Base-by-base conservation (phyloP, 2,113 vertebrate genomes). In the Ammodramus savannarum region DNA sequence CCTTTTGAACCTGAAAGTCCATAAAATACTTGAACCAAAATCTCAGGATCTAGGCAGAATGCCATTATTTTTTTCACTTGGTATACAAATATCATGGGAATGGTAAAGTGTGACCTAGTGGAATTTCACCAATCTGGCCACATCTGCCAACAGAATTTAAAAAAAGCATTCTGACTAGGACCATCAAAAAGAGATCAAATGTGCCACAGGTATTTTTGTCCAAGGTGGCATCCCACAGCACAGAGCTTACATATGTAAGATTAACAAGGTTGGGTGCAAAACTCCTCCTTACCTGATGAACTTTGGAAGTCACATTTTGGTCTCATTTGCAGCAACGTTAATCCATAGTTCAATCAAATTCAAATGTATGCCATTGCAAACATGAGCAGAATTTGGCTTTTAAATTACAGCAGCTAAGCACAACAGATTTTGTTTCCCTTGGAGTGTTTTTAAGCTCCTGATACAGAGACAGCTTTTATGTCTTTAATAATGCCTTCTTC, bases 401-500 rank as follows among this genome's bases (percentile, higher is more conserved):
- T 69, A 82, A 79, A 92, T 87, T 85, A 85, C 23, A 85, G 81
- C 89, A 94, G 59, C 74, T 51, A 89, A 93, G 74, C n/a, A 96
- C 71, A 91, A 94, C 85, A 89, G 87, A 69, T 95, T 92, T 95
- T 89, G 66, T 96, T 96, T 94, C 71, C 66, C 74, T 94, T 80
- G n/a, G 67, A 89, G 78, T 87, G 74, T 90, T 96, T 94, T 94
- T 83, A 97, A 93, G 87, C 38, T 89, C 38, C 71, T 91, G 89
- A 89, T 67, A 94, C 54, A 93, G 67, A 94, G 76, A 85, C 71
- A 90, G 81, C 74, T 96, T 96, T 91, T 91, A 86, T 84, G 72
- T 66, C 57, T 85, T 92, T 84, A 88, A 90, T 92, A 95, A 94
- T 84, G 36, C 72, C 17, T 83, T 86, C 82, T 74, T 74, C 75